phyloP scores from a whole-genome alignment of 2,113 vertebrate genomes.

The Motacilla alba region DNA sequence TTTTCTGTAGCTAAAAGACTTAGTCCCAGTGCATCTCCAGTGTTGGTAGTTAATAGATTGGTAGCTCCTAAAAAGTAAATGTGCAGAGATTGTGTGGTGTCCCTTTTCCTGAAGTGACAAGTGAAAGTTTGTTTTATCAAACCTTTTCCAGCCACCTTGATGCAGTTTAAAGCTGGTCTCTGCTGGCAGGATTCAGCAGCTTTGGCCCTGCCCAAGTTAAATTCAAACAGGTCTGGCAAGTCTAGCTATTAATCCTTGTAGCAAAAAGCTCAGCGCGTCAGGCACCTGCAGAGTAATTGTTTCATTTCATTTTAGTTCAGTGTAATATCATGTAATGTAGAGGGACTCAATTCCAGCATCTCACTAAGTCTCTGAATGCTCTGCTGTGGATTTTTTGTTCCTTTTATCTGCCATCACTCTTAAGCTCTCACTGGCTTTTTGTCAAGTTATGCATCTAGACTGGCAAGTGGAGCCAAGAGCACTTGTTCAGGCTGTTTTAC shows the following conservation, averaged over 20 bases:
- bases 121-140: not conserved
- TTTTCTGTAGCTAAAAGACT: not conserved
- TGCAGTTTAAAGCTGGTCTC: not conserved
- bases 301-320: not conserved
- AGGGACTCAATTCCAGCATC: not conserved
- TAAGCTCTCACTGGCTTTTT: not conserved
- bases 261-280: not conserved
- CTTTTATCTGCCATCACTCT: not conserved
- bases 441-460: not conserved
- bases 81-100: not conserved
- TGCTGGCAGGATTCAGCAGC: not conserved
- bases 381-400: not conserved
- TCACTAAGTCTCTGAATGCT: not conserved
- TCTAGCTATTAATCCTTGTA: not conserved
- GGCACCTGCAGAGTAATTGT: not conserved
- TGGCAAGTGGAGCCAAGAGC: not conserved
- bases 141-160: not conserved
- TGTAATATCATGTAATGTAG: not conserved
- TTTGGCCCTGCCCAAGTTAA: not conserved
- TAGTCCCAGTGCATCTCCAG: not conserved
- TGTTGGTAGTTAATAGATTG: not conserved
- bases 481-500: not conserved
- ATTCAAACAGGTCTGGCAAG: not conserved
- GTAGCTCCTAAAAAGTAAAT: not conserved
- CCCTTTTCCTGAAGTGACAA: not conserved